Conservation (phyloP, 2,888 invertebrate species). For the Schizotus pectinicornis region DNA sequence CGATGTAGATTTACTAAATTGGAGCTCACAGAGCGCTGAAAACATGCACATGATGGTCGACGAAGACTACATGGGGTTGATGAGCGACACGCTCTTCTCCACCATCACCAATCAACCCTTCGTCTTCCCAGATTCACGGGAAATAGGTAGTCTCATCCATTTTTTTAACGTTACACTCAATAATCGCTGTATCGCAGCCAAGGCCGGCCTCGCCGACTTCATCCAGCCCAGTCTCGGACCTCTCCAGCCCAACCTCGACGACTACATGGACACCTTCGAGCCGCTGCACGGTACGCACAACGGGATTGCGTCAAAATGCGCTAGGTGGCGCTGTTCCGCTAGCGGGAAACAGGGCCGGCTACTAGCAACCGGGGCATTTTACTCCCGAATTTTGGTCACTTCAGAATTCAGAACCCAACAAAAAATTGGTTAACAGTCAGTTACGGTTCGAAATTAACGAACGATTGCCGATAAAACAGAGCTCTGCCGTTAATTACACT, state of each 20-base stretch:
- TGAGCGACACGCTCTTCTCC: slow-evolving; percentile 90
- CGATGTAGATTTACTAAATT: slow-evolving; percentile 76
- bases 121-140: slow-evolving; percentile 95
- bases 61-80: slow-evolving; percentile 85
- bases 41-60: slow-evolving; percentile 79
- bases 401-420: no score
- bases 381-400: no score
- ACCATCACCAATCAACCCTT: slow-evolving; percentile 89
- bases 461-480: no score
- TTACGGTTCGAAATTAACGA: no score
- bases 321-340: no score
- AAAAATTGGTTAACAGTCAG: no score
- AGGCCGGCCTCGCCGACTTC: slow-evolving; percentile 91
- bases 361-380: no score
- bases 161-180: slow-evolving; percentile 7
- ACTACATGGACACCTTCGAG: slow-evolving; percentile 91
- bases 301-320: no score
- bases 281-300: slow-evolving; percentile 53
- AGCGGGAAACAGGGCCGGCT: no score
- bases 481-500: no score
- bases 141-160: slow-evolving; percentile 74
- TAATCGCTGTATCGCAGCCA: slow-evolving; percentile 63
- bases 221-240: slow-evolving; percentile 98
- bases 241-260: slow-evolving; percentile 94
- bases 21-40: slow-evolving; percentile 71